Conservation (phyloP, 2,113 vertebrate species). For the Progne subis region DNA sequence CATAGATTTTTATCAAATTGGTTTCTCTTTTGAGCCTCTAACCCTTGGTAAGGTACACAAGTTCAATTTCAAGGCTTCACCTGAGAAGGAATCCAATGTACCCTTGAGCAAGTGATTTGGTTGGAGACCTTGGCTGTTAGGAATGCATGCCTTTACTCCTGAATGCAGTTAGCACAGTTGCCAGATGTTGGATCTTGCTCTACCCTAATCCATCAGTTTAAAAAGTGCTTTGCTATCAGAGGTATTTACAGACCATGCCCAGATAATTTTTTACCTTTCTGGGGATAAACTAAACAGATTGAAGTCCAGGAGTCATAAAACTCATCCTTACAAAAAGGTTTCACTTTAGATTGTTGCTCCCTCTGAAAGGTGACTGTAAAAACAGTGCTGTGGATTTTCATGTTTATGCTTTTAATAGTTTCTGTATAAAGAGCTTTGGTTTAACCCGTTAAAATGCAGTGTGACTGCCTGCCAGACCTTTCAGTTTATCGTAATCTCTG, state of each 20-base stretch:
- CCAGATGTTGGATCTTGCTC: conserved; percentile 24
- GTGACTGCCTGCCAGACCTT: neutral
- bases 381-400: neutral
- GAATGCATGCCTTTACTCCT: neutral
- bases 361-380: conserved; percentile 31
- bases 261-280: conserved; percentile 13
- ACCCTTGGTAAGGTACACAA: neutral
- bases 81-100: neutral
- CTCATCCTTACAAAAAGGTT: neutral
- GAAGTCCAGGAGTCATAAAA: conserved; percentile 35
- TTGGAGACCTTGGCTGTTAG: neutral
- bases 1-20: neutral
- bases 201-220: neutral
- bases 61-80: conserved; percentile 27
- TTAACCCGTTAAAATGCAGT: neutral
- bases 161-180: neutral
- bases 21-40: neutral
- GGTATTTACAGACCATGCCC: conserved; percentile 1
- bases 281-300: neutral
- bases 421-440: neutral
- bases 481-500: neutral
- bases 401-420: conserved; percentile 18
- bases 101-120: conserved; percentile 26
- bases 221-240: conserved; percentile 28
- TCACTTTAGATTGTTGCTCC: neutral